Evolutionary conservation across 2,113 vertebrate genomes (phyloP).

Genomic region (Phalacrocorax brasilianus): DNA sequence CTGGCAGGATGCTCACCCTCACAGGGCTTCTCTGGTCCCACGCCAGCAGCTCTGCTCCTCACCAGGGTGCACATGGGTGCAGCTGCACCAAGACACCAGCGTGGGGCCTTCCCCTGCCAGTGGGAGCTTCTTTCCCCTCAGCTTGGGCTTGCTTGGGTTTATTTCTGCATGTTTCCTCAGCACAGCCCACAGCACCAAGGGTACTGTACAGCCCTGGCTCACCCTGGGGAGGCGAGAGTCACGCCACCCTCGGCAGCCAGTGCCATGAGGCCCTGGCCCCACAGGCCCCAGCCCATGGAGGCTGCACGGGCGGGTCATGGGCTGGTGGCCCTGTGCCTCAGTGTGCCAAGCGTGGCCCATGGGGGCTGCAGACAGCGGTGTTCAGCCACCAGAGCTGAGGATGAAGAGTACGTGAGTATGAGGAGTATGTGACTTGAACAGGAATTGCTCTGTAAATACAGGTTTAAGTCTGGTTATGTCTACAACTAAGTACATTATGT

Average conservation of each 20-base stretch:
- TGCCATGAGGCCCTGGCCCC: fast-evolving
- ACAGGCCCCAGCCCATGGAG: too few species aligned
- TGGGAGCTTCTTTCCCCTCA: background rate
- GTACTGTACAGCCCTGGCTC: background rate
- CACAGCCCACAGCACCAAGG: fast-evolving
- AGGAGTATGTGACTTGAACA: background rate
- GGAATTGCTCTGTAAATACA: background rate
- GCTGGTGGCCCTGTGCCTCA: fast-evolving
- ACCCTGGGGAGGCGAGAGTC: fast-evolving
- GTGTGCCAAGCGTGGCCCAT: fast-evolving
- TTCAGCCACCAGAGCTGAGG: background rate
- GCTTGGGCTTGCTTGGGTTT: background rate
- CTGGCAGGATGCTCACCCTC: background rate
- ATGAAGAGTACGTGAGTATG: background rate
- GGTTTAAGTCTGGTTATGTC: background rate
- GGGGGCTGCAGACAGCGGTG: fast-evolving
- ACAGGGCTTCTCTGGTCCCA: background rate
- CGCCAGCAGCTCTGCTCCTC: background rate
- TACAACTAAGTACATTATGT: background rate
- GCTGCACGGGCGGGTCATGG: fast-evolving
- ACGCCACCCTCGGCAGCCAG: background rate
- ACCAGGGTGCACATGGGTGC: fast-evolving
- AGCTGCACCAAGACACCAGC: background rate
- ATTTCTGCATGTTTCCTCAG: background rate
- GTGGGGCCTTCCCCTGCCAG: background rate